Evolutionary conservation across 2,113 vertebrate species (phyloP), one percentile per base, ranked within the genome.

Genomic region (Amblyornis subalaris): DNA sequence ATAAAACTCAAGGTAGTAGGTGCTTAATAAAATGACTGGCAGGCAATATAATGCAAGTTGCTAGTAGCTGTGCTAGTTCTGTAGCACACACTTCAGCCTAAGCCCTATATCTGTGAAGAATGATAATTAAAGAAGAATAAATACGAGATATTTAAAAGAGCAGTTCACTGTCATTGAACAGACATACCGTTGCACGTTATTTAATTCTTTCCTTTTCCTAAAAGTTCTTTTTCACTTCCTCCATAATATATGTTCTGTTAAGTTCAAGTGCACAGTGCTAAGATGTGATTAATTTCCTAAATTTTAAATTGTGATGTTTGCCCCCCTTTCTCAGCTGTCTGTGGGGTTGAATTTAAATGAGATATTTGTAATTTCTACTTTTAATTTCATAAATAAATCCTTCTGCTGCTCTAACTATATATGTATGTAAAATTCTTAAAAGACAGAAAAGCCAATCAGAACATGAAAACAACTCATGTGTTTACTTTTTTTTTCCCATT

Each of bases 1-100:
- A 84, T 89, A 93, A 93, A 95, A 66, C 12, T 75, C 73, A 67
- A 89, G 25, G 53, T 71, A 64, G 66, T 53, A 85, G 31, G 19
- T 73, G 35, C n/a, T 94, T 94, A 92, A 93, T 82, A 85, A 94
- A 96, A 91, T 92, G 50, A 95, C 51, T 92, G 93, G 65, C 67
- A 85, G 71, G 14, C 67, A 80, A 35, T 92, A 75, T 69, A 93
- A 89, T 90, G 24, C 12, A 80, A 74, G 38, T 40, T 85, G 90
- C 29, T 79, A 71, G 61, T 54, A 79, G 50, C 36, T 78, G 14
- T 1, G 3, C n/a, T 89, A 48, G 51, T 47, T 93, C 76, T 80
- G 36, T 40, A 90, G 53, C 40, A 85, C 24, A 78, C 20, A 69
- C 28, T 94, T 90, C 71, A 69, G 14, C 40, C 70, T 86, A 94